These are phyloP conservation scores for Acronicta leporina DNA, from an alignment of 2,888 invertebrate species.

Conservation along the genomic window DNA sequence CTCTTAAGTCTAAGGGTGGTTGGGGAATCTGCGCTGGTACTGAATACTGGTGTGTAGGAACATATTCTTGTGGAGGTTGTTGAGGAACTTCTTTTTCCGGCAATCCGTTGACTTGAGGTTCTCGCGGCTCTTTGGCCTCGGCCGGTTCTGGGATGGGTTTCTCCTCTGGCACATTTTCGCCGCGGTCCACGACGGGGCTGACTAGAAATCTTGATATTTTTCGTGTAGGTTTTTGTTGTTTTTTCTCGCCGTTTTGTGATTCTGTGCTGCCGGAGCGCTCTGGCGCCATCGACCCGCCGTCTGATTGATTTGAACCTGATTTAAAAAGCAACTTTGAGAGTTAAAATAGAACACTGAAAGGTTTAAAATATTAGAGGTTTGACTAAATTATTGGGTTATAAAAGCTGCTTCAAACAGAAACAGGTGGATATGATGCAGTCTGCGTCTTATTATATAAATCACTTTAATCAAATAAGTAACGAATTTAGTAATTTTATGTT, in stretches of 20 bases:
- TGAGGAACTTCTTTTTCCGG: slow-evolving; percentile 59
- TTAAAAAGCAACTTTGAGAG: neutral
- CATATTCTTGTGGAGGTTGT: slow-evolving; percentile 55
- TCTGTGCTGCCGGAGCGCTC: slow-evolving; percentile 81
- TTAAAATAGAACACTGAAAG: too few relatives aligned
- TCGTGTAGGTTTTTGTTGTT: slow-evolving; percentile 88
- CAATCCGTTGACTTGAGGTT: slow-evolving; percentile 69
- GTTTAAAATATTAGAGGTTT: too few relatives aligned
- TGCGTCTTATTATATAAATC: too few relatives aligned
- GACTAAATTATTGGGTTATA: too few relatives aligned
- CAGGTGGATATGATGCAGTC: too few relatives aligned
- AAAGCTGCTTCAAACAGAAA: too few relatives aligned
- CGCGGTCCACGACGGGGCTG: slow-evolving; percentile 92
- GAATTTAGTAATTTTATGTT: too few relatives aligned
- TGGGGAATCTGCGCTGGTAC: slow-evolving; percentile 66
- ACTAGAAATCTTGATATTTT: slow-evolving; percentile 95
- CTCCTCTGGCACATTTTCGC: slow-evolving; percentile 69
- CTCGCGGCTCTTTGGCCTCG: slow-evolving; percentile 39
- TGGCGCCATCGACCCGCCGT: slow-evolving; percentile 77
- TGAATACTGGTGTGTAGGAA: slow-evolving; percentile 80
- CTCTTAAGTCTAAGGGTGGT: slow-evolving; percentile 57
- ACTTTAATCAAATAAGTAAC: too few relatives aligned
- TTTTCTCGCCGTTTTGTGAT: slow-evolving; percentile 78
- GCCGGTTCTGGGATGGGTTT: slow-evolving; percentile 51
- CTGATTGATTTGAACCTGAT: slow-evolving; percentile 84